Evolutionary conservation across 2,113 vertebrate genomes (phyloP).

Genomic region (Macquaria australasica): DNA sequence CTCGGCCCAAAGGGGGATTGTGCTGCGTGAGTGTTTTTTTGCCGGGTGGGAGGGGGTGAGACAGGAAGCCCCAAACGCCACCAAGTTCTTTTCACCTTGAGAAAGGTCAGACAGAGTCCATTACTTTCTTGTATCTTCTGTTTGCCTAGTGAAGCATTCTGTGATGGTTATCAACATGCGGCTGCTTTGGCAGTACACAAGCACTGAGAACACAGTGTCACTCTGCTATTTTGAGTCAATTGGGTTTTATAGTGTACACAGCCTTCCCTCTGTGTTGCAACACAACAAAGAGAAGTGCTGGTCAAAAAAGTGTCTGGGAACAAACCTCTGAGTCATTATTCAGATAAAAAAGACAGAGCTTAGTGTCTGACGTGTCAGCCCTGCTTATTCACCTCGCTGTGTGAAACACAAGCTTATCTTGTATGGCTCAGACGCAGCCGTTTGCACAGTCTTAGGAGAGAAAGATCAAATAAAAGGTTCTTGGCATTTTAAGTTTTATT

Average conservation of each 20-base stretch:
- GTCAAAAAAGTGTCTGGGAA: slow-evolving; percentile 56
- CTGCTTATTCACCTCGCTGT: slow-evolving; percentile 61
- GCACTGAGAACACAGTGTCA: slow-evolving; percentile 44
- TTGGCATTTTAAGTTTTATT: slow-evolving; percentile 81
- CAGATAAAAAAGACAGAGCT: slow-evolving; percentile 50
- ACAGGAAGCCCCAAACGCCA: slow-evolving; percentile 25
- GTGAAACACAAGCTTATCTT: slow-evolving; percentile 76
- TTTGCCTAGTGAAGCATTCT: slow-evolving; percentile 55
- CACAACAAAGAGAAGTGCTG: slow-evolving; percentile 51
- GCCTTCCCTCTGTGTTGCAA: slow-evolving; percentile 24
- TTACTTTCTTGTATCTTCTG: slow-evolving; percentile 32
- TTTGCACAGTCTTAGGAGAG: slow-evolving; percentile 59
- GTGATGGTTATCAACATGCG: slow-evolving; percentile 48
- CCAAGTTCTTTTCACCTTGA: slow-evolving; percentile 63
- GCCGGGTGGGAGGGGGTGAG: not conserved
- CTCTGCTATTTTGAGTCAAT: slow-evolving; percentile 53
- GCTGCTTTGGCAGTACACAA: slow-evolving; percentile 40
- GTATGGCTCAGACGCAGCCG: slow-evolving; percentile 58
- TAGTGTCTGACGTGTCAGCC: slow-evolving; percentile 59
- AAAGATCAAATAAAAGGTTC: slow-evolving; percentile 77
- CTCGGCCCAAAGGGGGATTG: slow-evolving; percentile 23
- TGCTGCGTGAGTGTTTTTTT: slow-evolving; percentile 30
- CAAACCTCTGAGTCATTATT: slow-evolving; percentile 63
- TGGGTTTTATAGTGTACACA: slow-evolving; percentile 52
- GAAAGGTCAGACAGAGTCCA: slow-evolving; percentile 55